Conservation (phyloP, 2,888 invertebrate species). For the Pycnomerus fuliginosus region DNA sequence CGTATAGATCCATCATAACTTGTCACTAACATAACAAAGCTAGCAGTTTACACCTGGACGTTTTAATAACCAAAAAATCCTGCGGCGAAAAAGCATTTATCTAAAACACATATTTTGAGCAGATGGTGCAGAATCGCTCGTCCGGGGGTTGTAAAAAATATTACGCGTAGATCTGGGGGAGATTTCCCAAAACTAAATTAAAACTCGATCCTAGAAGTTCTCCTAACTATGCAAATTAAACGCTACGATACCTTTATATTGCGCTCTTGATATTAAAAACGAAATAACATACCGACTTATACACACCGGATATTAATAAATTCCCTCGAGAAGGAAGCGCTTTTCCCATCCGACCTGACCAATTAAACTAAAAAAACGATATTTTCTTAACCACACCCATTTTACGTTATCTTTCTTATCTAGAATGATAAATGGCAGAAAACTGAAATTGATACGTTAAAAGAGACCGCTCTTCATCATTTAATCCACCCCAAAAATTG, state of each 20-base stretch:
- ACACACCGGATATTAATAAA: too few relatives aligned
- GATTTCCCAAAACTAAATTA: constrained; percentile 37
- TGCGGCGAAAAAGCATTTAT: constrained; percentile 43
- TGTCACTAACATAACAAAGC: constrained; percentile 41
- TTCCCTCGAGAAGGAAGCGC: too few relatives aligned
- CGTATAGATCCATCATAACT: constrained; percentile 47
- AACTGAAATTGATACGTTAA: too few relatives aligned
- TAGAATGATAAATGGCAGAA: too few relatives aligned
- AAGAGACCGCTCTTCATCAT: too few relatives aligned
- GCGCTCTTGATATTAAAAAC: too few relatives aligned
- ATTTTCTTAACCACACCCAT: too few relatives aligned
- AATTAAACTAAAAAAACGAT: too few relatives aligned
- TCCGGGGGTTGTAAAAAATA: constrained; percentile 35
- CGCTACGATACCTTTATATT: constrained; percentile 12
- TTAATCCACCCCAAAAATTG: too few relatives aligned
- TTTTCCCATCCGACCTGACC: too few relatives aligned
- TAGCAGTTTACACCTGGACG: constrained; percentile 40
- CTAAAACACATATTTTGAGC: constrained; percentile 44
- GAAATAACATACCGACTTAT: too few relatives aligned
- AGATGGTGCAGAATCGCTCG: constrained; percentile 40
- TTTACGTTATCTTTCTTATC: too few relatives aligned
- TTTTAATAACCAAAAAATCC: constrained; percentile 41
- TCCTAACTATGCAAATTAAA: constrained; percentile 24
- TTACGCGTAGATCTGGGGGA: constrained; percentile 36
- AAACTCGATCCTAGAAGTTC: constrained; percentile 27